Base-by-base conservation (phyloP, 2,797 vertebrate species). In the Propithecus deckenii region DNA sequence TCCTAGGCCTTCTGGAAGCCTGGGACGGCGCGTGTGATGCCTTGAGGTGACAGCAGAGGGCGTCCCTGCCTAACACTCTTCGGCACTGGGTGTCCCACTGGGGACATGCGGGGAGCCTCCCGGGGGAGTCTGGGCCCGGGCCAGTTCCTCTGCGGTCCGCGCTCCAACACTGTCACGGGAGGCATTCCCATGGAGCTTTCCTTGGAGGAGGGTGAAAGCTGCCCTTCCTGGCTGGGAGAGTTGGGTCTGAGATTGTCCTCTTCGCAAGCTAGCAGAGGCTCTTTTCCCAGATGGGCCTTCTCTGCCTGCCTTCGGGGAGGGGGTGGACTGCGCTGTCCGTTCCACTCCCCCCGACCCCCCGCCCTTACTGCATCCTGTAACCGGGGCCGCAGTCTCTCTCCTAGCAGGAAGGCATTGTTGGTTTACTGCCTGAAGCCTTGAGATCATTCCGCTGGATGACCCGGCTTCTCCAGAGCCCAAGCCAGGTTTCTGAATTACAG, bases 31-130 rank as follows among this genome's bases (percentile, higher is more conserved):
- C 1, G 4, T 25, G 93, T 12, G 69, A 48, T 41, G 74, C 85
- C 41, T 13, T 0, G 11, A 75, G 38, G 5, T 0, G 61, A 15
- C 97, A 84, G 97, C 96, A 98, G 97, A 95, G 95, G 97, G 95
- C 91, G 59, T 86, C 25, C 46, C 11, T 4, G 81, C 35, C 85
- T 10, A 28, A 18, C 57, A 5, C 4, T 38, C 95, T 18, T 52
- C 46, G 3, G 15, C 63, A 15, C 63, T 3, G 15, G 15, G 32
- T 15, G 63, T 65, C 63, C 63, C 14, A 6, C 15, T 4, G 15
- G 2, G 48, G 69, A 55, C 20, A 7, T 28, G 11, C 4, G 6
- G 6, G 63, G 35, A 72, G 38, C 46, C 86, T 22, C 46, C 43
- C 0, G 8, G 41, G 48, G 84, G 30, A 75, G n/a, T 22, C 74